phyloP scores from a whole-genome alignment of 1,140 invertebrate species.

The Drosophila micromelanica region DNA sequence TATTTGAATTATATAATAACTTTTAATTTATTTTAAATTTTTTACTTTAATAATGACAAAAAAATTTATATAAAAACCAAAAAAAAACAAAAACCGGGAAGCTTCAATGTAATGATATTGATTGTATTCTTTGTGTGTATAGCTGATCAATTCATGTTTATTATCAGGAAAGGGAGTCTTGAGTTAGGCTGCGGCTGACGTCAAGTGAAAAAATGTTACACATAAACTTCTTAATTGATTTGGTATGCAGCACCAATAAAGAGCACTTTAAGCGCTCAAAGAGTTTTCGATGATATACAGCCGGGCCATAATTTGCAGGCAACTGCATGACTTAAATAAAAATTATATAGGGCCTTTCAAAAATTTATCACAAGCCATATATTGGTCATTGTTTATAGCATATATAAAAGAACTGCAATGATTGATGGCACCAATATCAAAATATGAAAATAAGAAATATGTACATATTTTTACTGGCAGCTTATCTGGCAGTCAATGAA shows the following conservation, averaged over 20 bases:
- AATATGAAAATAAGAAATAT: conserved; percentile 22
- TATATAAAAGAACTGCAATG: conserved; percentile 67
- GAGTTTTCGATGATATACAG: conserved; percentile 31
- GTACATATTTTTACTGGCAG: conserved; percentile 22
- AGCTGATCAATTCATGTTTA: conserved; percentile 37
- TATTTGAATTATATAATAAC: background rate
- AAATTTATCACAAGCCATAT: conserved; percentile 64
- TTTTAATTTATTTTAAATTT: no score
- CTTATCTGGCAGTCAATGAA: conserved; percentile 42
- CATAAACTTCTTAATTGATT: conserved; percentile 11
- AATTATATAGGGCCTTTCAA: conserved; percentile 48
- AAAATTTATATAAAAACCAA: background rate
- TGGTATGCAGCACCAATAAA: conserved; percentile 20
- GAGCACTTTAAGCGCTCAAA: conserved; percentile 11
- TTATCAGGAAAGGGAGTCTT: conserved; percentile 11
- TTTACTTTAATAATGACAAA: no score
- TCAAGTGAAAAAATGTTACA: conserved; percentile 28
- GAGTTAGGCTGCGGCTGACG: conserved; percentile 20
- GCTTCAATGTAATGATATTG: conserved; percentile 1
- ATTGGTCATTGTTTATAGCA: conserved; percentile 73
- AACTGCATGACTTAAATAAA: conserved; percentile 19
- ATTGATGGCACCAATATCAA: conserved; percentile 53
- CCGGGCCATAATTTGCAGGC: conserved; percentile 27
- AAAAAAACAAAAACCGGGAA: background rate
- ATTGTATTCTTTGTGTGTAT: conserved; percentile 14